Base-by-base conservation (phyloP, 2,113 vertebrate species). In the Brachypodius melanocephalos region DNA sequence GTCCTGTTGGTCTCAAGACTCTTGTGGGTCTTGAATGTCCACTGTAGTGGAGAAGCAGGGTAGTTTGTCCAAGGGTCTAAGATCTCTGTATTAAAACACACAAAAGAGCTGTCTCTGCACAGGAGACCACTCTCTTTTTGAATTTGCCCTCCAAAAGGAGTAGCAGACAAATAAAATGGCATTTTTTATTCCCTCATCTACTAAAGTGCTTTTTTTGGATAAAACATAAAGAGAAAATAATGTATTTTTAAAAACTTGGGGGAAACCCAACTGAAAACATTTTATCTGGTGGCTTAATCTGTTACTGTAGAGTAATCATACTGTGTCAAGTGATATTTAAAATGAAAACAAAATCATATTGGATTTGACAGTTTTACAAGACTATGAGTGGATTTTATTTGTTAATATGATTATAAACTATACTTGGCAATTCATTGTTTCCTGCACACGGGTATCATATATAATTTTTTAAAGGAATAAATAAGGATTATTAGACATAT, bases 11-110 rank as follows among this genome's bases (percentile, higher is more conserved):
- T 45, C 45, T 43, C 52, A 21, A 36, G 45, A 22, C 26, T 26
- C 17, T 14, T 3, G 0, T 21, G 9, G 6, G 14, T 67, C 26
- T 67, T 67, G 26, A 59, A 43, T 0, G 0, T 43, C 38, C 45
- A 18, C 10, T 28, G 21, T 10, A 68, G 36, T 22, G 26, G 17
- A 36, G 32, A 76, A 45, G 36, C 36, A 59, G 45, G 9, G 32
- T 36, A 12, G 26, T 15, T 74, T 57, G 17, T 85, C 25, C 28
- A 25, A 42, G 16, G 13, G 26, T 51, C 26, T 36, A 71, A 75
- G 14, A 52, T 59, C 9, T 62, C 43, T 2, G 0, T n/a, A 12
- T 62, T 28, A 75, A 90, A 75, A 82, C 28, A 52, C 17, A 24
- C 31, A 18, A 28, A 15, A 77, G 19, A 34, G 12, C 7, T 63